Evolutionary conservation across 1,140 invertebrate genomes (phyloP).

Genomic region (Camponotus floridanus): DNA sequence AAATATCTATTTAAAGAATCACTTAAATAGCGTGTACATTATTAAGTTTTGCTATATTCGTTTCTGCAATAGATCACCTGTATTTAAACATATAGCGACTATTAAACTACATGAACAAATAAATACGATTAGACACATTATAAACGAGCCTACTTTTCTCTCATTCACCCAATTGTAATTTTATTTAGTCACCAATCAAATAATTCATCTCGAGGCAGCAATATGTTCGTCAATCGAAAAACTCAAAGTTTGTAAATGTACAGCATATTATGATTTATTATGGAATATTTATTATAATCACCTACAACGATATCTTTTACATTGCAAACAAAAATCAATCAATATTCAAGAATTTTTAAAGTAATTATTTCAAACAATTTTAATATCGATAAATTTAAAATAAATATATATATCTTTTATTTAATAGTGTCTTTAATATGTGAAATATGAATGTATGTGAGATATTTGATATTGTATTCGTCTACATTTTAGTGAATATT

Average conservation of each 20-base stretch:
- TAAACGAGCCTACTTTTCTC: not conserved
- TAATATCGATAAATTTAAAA: not conserved
- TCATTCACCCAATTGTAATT: not conserved
- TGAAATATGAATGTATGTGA: not conserved
- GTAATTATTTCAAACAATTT: not conserved
- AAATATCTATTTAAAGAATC: slow-evolving; percentile 82
- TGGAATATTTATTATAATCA: not conserved
- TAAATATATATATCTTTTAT: not conserved
- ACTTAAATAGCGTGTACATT: slow-evolving; percentile 83
- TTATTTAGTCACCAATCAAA: not conserved
- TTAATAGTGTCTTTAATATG: not conserved
- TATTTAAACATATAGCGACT: slow-evolving; percentile 85
- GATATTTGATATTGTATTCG: not conserved
- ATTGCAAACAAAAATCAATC: not conserved
- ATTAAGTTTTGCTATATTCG: slow-evolving; percentile 84
- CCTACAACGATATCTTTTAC: not conserved
- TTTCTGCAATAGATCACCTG: slow-evolving; percentile 84
- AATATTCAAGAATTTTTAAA: not conserved
- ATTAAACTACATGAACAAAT: slow-evolving; percentile 84
- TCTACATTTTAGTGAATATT: slow-evolving; percentile 5
- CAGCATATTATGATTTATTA: not conserved
- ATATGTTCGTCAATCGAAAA: not conserved
- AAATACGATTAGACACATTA: slow-evolving; percentile 84
- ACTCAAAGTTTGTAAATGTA: not conserved
- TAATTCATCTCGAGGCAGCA: not conserved